Percentiles rank a stretch among this genome's conserved stretches.
Conservation (phyloP, 2,113 vertebrate species). For the Brachypteracias leptosomus region DNA sequence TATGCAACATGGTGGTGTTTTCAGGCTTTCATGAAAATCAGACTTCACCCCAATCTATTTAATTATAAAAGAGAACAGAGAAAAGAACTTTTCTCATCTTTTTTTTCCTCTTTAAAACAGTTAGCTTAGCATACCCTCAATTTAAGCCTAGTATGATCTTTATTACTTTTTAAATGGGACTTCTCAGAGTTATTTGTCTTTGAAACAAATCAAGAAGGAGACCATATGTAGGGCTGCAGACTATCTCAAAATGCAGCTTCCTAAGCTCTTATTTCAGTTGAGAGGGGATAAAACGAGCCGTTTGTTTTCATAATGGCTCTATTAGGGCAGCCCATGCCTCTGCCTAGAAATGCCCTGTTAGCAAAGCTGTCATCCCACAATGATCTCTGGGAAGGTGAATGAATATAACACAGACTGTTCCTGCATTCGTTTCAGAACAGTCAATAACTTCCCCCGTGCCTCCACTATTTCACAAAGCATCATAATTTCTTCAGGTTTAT, state of each 20-base stretch:
- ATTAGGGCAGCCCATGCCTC: conserved; percentile 63
- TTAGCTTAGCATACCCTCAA: background rate
- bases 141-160: conserved; percentile 16
- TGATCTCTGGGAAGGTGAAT: conserved; percentile 57
- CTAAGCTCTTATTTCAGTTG: conserved; percentile 58
- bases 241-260: conserved; percentile 59
- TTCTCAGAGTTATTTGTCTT: conserved; percentile 46
- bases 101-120: background rate
- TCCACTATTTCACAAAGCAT: conserved; percentile 68
- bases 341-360: conserved; percentile 74
- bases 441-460: conserved; percentile 46
- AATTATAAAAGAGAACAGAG: background rate
- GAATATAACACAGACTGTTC: conserved; percentile 38
- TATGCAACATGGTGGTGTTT: background rate
- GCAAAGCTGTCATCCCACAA: conserved; percentile 71
- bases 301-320: conserved; percentile 75
- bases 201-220: conserved; percentile 43
- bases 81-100: background rate
- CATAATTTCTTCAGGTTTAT: conserved; percentile 65
- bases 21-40: background rate
- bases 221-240: conserved; percentile 7
- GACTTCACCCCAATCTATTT: background rate
- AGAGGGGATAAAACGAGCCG: conserved; percentile 69
- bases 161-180: conserved; percentile 41
- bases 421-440: conserved; percentile 54